Conservation (phyloP, 2,797 vertebrate species). For the Apodemus agrarius region DNA sequence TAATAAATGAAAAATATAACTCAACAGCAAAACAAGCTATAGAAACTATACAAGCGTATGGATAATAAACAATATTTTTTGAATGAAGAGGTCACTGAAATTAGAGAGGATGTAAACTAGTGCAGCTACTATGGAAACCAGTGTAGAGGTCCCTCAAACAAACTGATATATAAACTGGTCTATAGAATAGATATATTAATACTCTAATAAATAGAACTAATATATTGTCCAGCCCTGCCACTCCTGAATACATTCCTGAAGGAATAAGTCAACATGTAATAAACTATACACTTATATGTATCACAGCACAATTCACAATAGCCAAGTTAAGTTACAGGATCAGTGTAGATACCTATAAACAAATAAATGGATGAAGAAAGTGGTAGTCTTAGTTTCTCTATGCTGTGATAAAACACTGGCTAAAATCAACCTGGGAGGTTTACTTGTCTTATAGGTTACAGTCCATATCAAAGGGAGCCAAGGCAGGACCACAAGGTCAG, state of each 20-base stretch:
- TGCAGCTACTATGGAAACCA: not conserved
- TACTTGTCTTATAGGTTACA: not conserved
- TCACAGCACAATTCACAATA: not conserved
- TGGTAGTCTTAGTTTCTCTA: not conserved
- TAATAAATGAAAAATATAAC: not conserved
- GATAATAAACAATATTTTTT: not conserved
- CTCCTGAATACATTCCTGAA: not conserved
- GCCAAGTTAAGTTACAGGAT: not conserved
- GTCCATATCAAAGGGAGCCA: not conserved
- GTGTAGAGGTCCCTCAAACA: not conserved
- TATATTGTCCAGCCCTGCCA: not conserved
- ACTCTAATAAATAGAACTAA: not conserved
- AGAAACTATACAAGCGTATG: not conserved
- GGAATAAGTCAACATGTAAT: not conserved
- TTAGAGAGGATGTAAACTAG: not conserved
- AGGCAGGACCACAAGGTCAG: not conserved
- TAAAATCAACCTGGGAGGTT: not conserved
- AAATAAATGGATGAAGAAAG: not conserved
- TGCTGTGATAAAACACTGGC: not conserved
- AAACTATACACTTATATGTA: not conserved
- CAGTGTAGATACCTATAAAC: not conserved
- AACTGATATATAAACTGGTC: not conserved
- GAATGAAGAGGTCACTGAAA: not conserved
- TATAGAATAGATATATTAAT: not conserved
- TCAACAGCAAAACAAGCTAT: not conserved